Conservation (phyloP, 2,113 vertebrate genomes). For the Morone saxatilis region DNA sequence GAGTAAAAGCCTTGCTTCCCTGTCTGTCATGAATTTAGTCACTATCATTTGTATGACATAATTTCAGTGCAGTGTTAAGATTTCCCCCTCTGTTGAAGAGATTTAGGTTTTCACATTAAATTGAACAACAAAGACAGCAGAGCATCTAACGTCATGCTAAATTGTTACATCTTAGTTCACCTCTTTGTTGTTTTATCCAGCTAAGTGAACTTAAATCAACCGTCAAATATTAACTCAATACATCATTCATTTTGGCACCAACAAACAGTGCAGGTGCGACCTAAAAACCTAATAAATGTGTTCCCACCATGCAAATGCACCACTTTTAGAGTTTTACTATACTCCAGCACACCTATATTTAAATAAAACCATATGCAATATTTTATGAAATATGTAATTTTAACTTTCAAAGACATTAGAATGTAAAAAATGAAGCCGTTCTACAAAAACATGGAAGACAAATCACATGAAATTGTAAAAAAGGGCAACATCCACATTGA, state of each 20-base stretch:
- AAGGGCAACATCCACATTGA: not conserved
- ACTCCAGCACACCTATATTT: not conserved
- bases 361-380: too few relatives aligned
- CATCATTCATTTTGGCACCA: not conserved
- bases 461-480: too few relatives aligned
- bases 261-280: not conserved
- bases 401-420: not conserved
- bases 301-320: not conserved
- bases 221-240: not conserved
- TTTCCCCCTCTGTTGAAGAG: not conserved
- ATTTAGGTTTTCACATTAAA: not conserved
- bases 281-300: not conserved
- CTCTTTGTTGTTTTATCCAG: constrained; percentile 1
- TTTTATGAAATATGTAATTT: too few relatives aligned
- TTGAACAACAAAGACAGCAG: not conserved
- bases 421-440: not conserved
- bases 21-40: not conserved
- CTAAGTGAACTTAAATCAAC: not conserved
- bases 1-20: not conserved
- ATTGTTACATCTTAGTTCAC: not conserved
- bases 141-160: not conserved
- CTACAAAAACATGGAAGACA: not conserved
- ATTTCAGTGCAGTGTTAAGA: too few relatives aligned
- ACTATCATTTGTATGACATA: not conserved
- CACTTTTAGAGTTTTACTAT: not conserved